Percentiles rank a stretch among this genome's conserved stretches.
Conservation (phyloP, 2,888 invertebrate genomes). For the Thera britannica region DNA sequence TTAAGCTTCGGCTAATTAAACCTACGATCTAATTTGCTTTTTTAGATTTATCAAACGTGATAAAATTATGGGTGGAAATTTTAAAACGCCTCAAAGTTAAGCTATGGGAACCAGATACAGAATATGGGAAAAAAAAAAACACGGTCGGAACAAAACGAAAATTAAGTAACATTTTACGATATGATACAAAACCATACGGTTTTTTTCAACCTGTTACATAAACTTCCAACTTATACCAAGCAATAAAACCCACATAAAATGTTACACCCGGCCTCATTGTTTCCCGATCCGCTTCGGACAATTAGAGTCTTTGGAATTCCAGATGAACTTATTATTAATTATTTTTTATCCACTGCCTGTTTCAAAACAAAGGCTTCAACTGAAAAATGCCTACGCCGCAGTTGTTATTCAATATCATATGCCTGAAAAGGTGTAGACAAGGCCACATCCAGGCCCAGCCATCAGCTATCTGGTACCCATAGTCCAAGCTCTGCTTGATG, state of each 20-base stretch:
- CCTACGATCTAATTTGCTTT: too few species aligned
- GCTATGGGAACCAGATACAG: neutral
- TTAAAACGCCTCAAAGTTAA: neutral
- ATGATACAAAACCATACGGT: conserved; percentile 2
- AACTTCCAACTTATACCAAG: conserved; percentile 22
- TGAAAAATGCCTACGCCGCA: too few species aligned
- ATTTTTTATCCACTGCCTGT: neutral
- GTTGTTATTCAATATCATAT: too few species aligned
- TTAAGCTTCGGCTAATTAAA: neutral
- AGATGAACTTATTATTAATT: conserved; percentile 12
- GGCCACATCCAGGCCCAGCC: too few species aligned
- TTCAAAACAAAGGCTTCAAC: neutral
- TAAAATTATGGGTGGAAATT: neutral
- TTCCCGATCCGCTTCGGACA: conserved; percentile 34
- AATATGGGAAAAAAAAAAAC: too few species aligned
- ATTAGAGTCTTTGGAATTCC: conserved; percentile 19
- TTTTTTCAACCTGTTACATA: conserved; percentile 26
- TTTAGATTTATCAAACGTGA: neutral
- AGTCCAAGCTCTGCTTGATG: too few species aligned
- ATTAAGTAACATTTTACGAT: neutral
- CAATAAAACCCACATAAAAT: conserved; percentile 47
- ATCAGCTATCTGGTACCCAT: too few species aligned
- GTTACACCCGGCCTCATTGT: conserved; percentile 52
- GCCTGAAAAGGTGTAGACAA: too few species aligned
- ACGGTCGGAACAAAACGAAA: neutral